Base-by-base conservation (phyloP, 2,888 invertebrate genomes). In the Mesopsocus fuscifrons region DNA sequence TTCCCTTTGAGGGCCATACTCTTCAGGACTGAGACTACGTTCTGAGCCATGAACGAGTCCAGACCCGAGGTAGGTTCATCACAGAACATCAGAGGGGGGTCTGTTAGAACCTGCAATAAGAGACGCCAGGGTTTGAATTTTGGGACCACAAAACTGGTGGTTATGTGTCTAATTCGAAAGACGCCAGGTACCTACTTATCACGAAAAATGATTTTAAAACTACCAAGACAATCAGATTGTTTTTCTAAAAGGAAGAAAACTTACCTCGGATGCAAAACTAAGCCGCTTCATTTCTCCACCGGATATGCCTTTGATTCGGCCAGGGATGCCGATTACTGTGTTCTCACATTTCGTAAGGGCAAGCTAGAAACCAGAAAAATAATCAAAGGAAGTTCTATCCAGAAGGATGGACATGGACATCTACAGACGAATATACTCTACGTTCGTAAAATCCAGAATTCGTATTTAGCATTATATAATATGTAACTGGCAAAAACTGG, bases 51-150 rank as follows among this genome's bases (percentile, higher is more conserved):
- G 55, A 84, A 94, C 0, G 94, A 91, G 61, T 97, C 97, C 45
- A 97, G 65, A 2, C 95, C 92, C 0, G 92, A 92, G 0, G 95
- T 97, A 0, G 95, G 95, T 55, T 97, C 97, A 55, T 97, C 97
- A 58, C 94, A 94, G 58, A 97, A 89, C 71, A 97, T 75, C 34
- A 97, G 65, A 0, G 88, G 79, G 0, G 97, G 97, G 64, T 97
- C 87, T 0, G 92, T 95, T 34, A 95, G 66, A 2, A 92, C 80
- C 67, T 67, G 51, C 15, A 22, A 11, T 26, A 26, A 26, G 26
- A 26, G 26, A 26, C 26, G 40, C n/a, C 8, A 22, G 38, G 1
- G 2, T 16, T 43, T 41, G 15, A 23, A 8, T 43, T 2, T 6
- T n/a, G n/a, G n/a, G n/a, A n/a, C n/a, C n/a, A n/a, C n/a, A n/a